These are phyloP conservation scores for Herpetotheres cachinnans DNA, from an alignment of 2,113 vertebrate genomes.

Conservation along the genomic window DNA sequence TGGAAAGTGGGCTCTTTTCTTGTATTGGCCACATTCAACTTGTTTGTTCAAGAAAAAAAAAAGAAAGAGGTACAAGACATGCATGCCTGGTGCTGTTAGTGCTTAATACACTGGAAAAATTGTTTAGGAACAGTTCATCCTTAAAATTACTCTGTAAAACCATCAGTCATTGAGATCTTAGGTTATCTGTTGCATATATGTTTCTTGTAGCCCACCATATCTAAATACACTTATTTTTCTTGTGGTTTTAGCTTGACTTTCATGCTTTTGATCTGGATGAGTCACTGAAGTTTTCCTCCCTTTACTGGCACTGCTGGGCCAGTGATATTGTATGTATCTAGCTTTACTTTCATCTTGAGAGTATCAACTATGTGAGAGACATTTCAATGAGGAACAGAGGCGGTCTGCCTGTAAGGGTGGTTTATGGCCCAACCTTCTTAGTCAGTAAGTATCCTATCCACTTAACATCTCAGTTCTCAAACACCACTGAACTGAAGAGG, in stretches of 20 bases:
- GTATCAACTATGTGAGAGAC: not conserved
- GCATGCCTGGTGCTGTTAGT: slow-evolving; percentile 67
- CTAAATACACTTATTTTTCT: not conserved
- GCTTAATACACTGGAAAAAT: slow-evolving; percentile 65
- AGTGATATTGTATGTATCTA: not conserved
- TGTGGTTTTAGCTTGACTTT: not conserved
- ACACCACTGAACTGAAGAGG: not conserved
- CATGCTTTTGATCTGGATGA: not conserved
- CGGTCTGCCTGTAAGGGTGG: not conserved
- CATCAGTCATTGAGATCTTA: not conserved
- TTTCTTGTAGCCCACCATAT: not conserved
- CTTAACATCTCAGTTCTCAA: not conserved
- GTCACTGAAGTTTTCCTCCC: not conserved
- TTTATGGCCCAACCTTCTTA: not conserved
- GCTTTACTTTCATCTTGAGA: not conserved
- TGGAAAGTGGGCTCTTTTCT: slow-evolving; percentile 55
- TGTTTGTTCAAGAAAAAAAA: slow-evolving; percentile 50
- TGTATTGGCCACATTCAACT: slow-evolving; percentile 61
- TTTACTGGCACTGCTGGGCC: not conserved
- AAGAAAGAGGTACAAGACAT: slow-evolving; percentile 47
- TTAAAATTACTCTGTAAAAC: slow-evolving; percentile 46
- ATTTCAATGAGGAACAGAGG: not conserved
- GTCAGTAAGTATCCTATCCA: not conserved
- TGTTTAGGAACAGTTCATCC: slow-evolving; percentile 57
- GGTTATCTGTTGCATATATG: not conserved